A percentile compares a stretch with the other conserved stretches of the same genome.
Conservation (phyloP, 2,888 invertebrate species). For the Liposcelis brunnea region DNA sequence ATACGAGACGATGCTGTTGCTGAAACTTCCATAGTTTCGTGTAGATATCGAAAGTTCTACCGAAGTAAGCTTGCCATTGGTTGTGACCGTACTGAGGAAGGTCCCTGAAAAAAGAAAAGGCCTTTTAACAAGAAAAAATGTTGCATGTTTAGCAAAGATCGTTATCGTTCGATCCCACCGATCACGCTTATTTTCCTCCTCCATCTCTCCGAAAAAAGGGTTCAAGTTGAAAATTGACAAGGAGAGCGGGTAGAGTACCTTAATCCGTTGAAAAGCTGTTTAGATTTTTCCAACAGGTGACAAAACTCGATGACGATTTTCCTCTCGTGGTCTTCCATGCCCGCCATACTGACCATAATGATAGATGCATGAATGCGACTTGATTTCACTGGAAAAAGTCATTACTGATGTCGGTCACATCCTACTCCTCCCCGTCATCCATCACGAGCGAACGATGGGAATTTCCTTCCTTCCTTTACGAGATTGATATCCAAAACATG, state of each 20-base stretch:
- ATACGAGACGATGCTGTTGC: constrained; percentile 74
- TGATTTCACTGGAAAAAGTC: too few species aligned
- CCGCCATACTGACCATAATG: constrained; percentile 46
- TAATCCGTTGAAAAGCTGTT: constrained; percentile 90
- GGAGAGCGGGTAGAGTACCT: too few species aligned
- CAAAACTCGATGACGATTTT: constrained; percentile 92
- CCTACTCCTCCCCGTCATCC: too few species aligned
- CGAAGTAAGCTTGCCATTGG: constrained; percentile 96
- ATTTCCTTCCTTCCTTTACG: too few species aligned
- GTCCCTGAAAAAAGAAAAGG: constrained; percentile 47
- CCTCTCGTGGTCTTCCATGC: constrained; percentile 71
- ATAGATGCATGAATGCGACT: neutral
- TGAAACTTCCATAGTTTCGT: constrained; percentile 97
- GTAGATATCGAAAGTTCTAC: constrained; percentile 91
- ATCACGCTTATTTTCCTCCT: neutral
- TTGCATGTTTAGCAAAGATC: too few species aligned
- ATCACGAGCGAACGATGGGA: too few species aligned
- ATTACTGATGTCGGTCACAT: too few species aligned
- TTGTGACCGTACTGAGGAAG: constrained; percentile 93
- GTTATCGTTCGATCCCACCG: too few species aligned
- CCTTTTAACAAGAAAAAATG: neutral
- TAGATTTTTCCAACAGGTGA: constrained; percentile 89
- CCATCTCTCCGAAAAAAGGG: too few species aligned
- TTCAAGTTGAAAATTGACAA: too few species aligned
- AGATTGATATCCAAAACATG: too few species aligned